These are phyloP conservation scores for Anoplopoma fimbria DNA, from an alignment of 2,113 vertebrate genomes.

Conservation along the genomic window DNA sequence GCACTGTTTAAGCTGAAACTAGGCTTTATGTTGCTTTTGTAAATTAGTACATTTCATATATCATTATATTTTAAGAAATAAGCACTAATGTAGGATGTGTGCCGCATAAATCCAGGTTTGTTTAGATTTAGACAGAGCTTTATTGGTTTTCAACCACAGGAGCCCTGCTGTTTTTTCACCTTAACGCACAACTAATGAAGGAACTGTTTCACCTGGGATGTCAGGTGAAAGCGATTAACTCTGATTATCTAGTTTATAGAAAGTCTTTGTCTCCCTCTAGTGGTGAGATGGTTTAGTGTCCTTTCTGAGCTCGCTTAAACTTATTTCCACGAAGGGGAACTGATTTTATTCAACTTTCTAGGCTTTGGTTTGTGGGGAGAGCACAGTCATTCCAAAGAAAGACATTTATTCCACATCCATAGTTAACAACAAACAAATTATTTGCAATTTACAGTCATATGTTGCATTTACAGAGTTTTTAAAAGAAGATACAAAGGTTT, in stretches of 20 bases:
- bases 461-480: slow-evolving; percentile 73
- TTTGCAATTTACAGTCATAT: slow-evolving; percentile 75
- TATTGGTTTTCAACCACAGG: neutral
- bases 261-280: slow-evolving; percentile 41
- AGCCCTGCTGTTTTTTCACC: neutral
- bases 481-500: slow-evolving; percentile 48
- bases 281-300: slow-evolving; percentile 6
- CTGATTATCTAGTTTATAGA: neutral
- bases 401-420: slow-evolving; percentile 76
- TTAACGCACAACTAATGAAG: neutral
- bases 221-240: neutral
- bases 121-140: neutral
- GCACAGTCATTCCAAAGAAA: slow-evolving; percentile 59
- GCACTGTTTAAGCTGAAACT: neutral
- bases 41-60: too few species aligned
- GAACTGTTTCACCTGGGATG: neutral
- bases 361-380: neutral
- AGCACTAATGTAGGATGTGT: neutral
- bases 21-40: neutral
- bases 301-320: neutral
- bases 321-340: neutral
- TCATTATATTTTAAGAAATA: neutral
- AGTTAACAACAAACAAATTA: slow-evolving; percentile 71
- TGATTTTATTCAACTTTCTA: slow-evolving; percentile 29
- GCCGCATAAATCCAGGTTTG: neutral